phyloP scores from a whole-genome alignment of 2,888 invertebrate genomes.

The Callyntrura sp. region DNA sequence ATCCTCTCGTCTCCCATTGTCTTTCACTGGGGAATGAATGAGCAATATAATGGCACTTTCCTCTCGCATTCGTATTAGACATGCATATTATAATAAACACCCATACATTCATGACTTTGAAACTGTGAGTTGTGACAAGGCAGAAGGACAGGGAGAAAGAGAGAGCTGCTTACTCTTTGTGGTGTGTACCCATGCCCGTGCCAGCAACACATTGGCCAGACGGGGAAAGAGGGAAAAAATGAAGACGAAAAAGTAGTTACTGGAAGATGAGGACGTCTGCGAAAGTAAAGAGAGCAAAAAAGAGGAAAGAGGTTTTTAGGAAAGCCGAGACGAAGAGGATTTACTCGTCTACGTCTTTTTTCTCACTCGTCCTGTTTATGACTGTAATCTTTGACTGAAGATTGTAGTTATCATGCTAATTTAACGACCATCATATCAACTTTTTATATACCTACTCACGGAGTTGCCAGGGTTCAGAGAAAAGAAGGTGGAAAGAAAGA shows the following conservation, averaged over 20 bases:
- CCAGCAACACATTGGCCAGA: neutral
- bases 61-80: constrained; percentile 23
- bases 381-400: constrained; percentile 76
- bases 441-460: constrained; percentile 48
- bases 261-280: constrained; percentile 18
- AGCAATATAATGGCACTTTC: constrained; percentile 62
- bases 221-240: constrained; percentile 16
- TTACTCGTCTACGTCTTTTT: constrained; percentile 64
- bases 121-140: constrained; percentile 23
- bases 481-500: neutral
- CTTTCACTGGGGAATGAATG: constrained; percentile 70
- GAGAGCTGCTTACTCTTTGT: neutral
- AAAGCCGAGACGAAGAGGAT: constrained; percentile 30
- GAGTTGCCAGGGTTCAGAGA: neutral
- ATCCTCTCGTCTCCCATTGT: constrained; percentile 73
- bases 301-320: constrained; percentile 1
- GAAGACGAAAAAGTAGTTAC: constrained; percentile 13
- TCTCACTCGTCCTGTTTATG: constrained; percentile 70
- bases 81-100: constrained; percentile 46
- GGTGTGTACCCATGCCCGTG: neutral
- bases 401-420: constrained; percentile 79
- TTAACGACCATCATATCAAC: constrained; percentile 77
- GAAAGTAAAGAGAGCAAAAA: neutral
- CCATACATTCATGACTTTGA: constrained; percentile 44
- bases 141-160: neutral